Evolutionary conservation across 2,113 vertebrate genomes (phyloP).

Genomic region (Hipposideros armiger): DNA sequence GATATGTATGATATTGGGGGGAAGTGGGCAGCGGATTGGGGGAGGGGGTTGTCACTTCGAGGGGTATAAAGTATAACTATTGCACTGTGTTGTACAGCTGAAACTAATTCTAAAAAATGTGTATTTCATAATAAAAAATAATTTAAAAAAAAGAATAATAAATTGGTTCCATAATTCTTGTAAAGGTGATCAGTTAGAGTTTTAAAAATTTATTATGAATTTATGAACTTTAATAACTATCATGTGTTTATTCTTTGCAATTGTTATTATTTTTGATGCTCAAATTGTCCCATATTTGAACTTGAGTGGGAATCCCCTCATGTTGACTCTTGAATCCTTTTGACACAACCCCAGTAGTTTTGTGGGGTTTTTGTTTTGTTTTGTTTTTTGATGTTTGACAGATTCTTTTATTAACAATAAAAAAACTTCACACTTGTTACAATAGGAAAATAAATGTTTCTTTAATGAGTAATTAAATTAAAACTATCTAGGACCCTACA

Average conservation of each 20-base stretch:
- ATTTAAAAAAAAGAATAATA: not conserved
- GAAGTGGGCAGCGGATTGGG: too few species aligned
- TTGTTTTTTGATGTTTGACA: not conserved
- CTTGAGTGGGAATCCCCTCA: not conserved
- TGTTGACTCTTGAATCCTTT: not conserved
- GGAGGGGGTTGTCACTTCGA: too few species aligned
- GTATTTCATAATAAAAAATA: too few species aligned
- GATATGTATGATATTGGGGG: too few species aligned
- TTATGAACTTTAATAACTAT: not conserved
- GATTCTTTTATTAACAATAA: constrained; percentile 61
- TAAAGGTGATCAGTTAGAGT: not conserved
- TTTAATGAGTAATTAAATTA: constrained; percentile 11
- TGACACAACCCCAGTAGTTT: not conserved
- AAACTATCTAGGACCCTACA: not conserved
- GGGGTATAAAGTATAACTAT: too few species aligned
- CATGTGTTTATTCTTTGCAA: not conserved
- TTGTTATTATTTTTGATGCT: not conserved
- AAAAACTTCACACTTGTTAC: constrained; percentile 5
- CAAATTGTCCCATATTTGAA: not conserved
- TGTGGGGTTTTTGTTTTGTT: not conserved
- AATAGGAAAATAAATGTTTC: constrained; percentile 54
- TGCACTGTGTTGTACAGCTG: too few species aligned
- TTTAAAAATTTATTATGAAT: not conserved
- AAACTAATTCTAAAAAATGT: too few species aligned
- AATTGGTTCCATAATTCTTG: not conserved